Percentiles rank a stretch among this genome's conserved stretches.
phyloP scores from a whole-genome alignment of 2,113 vertebrate genomes.

The Calyptomena viridis region DNA sequence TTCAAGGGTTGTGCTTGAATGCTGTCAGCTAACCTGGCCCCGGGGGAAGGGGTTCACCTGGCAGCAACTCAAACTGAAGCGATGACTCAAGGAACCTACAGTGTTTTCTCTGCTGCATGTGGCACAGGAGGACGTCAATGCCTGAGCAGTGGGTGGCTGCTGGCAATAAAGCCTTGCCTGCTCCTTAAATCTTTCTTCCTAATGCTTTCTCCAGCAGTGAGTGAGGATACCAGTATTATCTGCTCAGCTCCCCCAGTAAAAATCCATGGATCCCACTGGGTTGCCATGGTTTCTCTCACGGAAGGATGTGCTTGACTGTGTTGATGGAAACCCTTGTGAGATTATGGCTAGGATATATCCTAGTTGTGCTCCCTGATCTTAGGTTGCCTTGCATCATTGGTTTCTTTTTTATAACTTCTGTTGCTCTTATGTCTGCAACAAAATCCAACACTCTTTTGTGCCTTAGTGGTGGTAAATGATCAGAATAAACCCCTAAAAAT shows the following conservation, averaged over 20 bases:
- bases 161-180: neutral
- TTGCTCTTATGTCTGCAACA: neutral
- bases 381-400: neutral
- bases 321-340: neutral
- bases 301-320: neutral
- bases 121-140: neutral
- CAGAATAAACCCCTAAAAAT: neutral
- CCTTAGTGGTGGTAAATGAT: neutral
- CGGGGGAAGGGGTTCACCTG: neutral
- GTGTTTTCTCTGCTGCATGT: neutral
- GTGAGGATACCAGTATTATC: neutral
- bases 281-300: constrained; percentile 21
- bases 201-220: neutral
- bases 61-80: neutral
- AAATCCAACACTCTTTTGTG: neutral
- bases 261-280: neutral
- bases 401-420: neutral
- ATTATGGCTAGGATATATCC: neutral
- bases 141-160: neutral
- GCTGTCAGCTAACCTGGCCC: neutral
- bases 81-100: neutral
- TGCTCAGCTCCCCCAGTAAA: neutral
- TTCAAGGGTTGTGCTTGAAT: neutral
- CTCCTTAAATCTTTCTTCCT: neutral
- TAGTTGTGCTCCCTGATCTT: neutral